These are phyloP conservation scores for Diabrotica virgifera DNA, from an alignment of 1,140 invertebrate species.

Conservation along the genomic window DNA sequence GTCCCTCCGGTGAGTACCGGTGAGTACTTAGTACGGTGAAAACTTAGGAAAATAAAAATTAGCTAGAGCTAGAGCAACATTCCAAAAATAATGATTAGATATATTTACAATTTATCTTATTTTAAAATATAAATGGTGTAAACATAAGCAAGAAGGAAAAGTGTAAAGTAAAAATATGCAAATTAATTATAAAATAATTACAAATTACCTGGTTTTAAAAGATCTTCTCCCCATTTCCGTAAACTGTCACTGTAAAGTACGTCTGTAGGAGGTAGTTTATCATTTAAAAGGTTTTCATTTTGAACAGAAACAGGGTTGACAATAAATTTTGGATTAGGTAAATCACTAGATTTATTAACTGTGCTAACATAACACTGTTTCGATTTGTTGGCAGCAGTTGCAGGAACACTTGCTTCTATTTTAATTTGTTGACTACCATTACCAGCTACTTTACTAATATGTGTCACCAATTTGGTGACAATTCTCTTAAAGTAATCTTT, in stretches of 20 bases:
- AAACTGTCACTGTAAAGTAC: constrained; percentile 10
- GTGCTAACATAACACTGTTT: constrained; percentile 3
- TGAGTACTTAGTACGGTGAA: too few relatives aligned
- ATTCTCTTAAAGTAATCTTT: constrained; percentile 40
- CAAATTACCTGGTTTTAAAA: constrained; percentile 25
- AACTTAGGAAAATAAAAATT: too few relatives aligned
- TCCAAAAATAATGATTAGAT: too few relatives aligned
- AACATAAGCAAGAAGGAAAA: too few relatives aligned
- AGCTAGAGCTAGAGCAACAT: too few relatives aligned
- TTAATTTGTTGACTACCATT: constrained; percentile 17
- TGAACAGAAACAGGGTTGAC: constrained; percentile 23
- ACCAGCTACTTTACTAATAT: constrained; percentile 26
- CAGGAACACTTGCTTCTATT: neutral
- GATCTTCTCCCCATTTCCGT: constrained; percentile 39
- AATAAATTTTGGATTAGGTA: constrained; percentile 1
- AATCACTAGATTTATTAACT: too few relatives aligned
- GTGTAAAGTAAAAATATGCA: too few relatives aligned
- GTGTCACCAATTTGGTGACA: constrained; percentile 35
- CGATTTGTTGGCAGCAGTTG: neutral
- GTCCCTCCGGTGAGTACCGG: too few relatives aligned
- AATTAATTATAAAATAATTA: too few relatives aligned
- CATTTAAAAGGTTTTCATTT: neutral
- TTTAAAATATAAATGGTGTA: too few relatives aligned
- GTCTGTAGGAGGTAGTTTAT: constrained; percentile 22
- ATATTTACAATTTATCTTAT: too few relatives aligned